Evolutionary conservation across 2,113 vertebrate genomes (phyloP).

Genomic region (Caracal caracal): DNA sequence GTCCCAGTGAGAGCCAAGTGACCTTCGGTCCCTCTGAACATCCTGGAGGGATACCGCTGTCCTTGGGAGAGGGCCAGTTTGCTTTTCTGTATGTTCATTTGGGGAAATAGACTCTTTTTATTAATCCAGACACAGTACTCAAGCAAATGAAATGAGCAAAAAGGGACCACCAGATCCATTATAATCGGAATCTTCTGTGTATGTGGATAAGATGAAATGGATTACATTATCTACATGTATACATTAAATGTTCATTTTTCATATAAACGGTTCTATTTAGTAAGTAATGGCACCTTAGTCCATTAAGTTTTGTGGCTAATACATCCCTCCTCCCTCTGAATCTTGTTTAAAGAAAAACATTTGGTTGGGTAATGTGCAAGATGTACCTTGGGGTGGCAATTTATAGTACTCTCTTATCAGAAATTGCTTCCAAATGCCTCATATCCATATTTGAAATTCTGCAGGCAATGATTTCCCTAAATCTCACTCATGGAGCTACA

Average conservation of each 20-base stretch:
- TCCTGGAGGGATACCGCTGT: slow-evolving; percentile 33
- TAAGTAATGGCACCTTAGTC: slow-evolving; percentile 61
- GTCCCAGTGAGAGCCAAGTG: background rate
- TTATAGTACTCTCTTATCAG: slow-evolving; percentile 66
- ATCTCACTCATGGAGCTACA: background rate
- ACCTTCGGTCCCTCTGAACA: background rate
- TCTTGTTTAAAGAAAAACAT: slow-evolving; percentile 78
- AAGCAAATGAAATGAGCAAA: slow-evolving; percentile 46
- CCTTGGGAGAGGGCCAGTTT: slow-evolving; percentile 59
- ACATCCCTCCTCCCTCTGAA: slow-evolving; percentile 51
- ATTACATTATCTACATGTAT: slow-evolving; percentile 6
- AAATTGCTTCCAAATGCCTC: slow-evolving; percentile 72
- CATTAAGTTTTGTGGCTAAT: slow-evolving; percentile 59
- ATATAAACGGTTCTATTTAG: slow-evolving; percentile 59
- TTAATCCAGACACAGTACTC: slow-evolving; percentile 50
- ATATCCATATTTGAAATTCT: slow-evolving; percentile 66
- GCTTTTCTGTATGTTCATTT: slow-evolving; percentile 50
- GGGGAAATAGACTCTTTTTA: slow-evolving; percentile 43
- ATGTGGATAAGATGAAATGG: slow-evolving; percentile 55
- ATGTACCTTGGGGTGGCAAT: slow-evolving; percentile 65
- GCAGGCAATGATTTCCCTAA: slow-evolving; percentile 40
- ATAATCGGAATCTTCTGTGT: slow-evolving; percentile 45
- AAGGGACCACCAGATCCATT: slow-evolving; percentile 50
- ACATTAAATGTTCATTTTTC: slow-evolving; percentile 72
- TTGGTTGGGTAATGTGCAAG: slow-evolving; percentile 63